Evolutionary conservation across 1,140 invertebrate species (phyloP).

Genomic region (Drosophila kanapiae): DNA sequence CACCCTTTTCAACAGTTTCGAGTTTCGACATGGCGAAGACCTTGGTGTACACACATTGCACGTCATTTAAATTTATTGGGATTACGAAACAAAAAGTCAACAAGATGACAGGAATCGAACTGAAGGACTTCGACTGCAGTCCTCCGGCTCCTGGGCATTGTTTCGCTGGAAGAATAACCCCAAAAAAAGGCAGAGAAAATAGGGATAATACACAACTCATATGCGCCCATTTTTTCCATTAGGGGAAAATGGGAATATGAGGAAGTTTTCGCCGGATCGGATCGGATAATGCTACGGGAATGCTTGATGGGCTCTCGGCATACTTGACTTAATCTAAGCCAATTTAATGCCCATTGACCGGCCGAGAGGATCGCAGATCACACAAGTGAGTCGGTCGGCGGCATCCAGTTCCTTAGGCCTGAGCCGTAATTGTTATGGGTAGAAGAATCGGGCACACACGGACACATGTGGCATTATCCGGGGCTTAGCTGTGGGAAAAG

Average conservation of each 20-base stretch:
- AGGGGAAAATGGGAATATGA: conserved; percentile 20
- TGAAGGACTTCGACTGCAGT: conserved; percentile 28
- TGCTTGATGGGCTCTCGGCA: conserved; percentile 46
- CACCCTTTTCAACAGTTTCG: conserved; percentile 48
- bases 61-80: conserved; percentile 80
- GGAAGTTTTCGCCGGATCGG: conserved; percentile 28
- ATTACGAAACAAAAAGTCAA: conserved; percentile 81
- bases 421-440: conserved; percentile 59
- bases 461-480: conserved; percentile 61
- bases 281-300: conserved; percentile 1
- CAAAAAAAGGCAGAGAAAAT: conserved; percentile 43
- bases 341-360: conserved; percentile 72
- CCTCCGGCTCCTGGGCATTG: conserved; percentile 44
- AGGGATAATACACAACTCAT: conserved; percentile 68
- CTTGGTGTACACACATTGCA: conserved; percentile 37
- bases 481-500: conserved; percentile 64
- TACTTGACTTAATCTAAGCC: conserved; percentile 84
- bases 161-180: conserved; percentile 26
- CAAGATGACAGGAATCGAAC: conserved; percentile 63
- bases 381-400: conserved; percentile 45
- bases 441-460: conserved; percentile 30
- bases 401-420: conserved; percentile 3
- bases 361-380: conserved; percentile 45
- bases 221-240: conserved; percentile 62
- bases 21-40: conserved; percentile 2